Evolutionary conservation across 35 echinoderm and acorn worm genomes (phyloP), one percentile per base, ranked within the genome.

Genomic region (Acanthaster planci): DNA sequence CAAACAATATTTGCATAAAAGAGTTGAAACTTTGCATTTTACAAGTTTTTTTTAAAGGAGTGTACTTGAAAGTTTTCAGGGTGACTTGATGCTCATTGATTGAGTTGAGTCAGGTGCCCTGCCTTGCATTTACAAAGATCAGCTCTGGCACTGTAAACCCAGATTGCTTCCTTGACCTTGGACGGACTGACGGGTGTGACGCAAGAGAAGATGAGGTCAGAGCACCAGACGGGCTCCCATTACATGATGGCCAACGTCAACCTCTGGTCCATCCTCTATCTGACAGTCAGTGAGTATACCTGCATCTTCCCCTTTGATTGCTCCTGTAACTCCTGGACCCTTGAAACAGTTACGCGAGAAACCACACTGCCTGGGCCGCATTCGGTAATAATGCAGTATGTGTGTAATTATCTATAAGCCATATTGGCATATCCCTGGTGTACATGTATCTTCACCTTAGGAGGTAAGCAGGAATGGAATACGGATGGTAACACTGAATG

Each of bases 191-290:
- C 95, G 15, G 95, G 95, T 52, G 95, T 77, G 0, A 80, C 90
- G 52, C 91, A 98, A 86, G 95, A 98, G 35, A 98, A 67, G 68
- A 98, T 98, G 92, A 75, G 92, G 37, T 64, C 78, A 38, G 40
- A 87, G 8, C 90, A 84, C 52, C 67, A 94, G 53, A 90, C 92
- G 31, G 47, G 67, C 2, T 55, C 95, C 38, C 92, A 98, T 91
- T 84, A 90, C 29, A 91, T 98, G 92, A 98, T 98, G 95, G 88
- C 87, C 68, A 98, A 87, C 54, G 83, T 94, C 47, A 98, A 98
- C 78, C 47, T 58, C 34, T 98, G 88, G 88, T 98, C 95, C 29
- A 85, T 98, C 38, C 6, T 98, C 31, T 98, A 94, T 39, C 55
- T 98, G 56, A 77, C 67, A 39, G 40, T 85, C 76, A 76, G 95